phyloP scores from a whole-genome alignment of 2,113 vertebrate genomes.

The Chroicocephalus ridibundus region DNA sequence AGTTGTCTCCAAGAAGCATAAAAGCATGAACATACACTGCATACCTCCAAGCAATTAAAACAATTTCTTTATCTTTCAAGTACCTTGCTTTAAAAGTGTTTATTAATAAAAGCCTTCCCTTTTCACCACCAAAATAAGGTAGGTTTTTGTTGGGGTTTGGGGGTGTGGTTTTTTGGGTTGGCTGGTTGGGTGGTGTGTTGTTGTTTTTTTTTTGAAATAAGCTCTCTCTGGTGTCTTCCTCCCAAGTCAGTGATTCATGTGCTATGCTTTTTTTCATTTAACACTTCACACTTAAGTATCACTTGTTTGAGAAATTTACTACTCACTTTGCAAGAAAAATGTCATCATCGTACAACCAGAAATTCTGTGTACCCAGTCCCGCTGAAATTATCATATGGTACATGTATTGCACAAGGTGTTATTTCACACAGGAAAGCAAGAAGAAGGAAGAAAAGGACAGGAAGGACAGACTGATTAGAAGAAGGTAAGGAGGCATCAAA shows the following conservation, averaged over 20 bases:
- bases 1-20: background rate
- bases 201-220: background rate
- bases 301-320: background rate
- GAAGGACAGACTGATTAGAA: background rate
- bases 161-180: background rate
- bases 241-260: background rate
- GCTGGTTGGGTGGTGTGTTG: background rate
- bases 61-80: background rate
- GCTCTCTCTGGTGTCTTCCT: background rate
- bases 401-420: background rate
- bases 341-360: background rate
- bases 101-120: background rate
- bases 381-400: background rate
- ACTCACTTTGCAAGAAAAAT: background rate
- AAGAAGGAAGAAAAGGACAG: background rate
- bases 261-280: background rate
- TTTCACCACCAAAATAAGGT: background rate
- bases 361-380: background rate
- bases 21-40: background rate
- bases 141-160: background rate
- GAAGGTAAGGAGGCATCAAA: background rate
- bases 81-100: background rate
- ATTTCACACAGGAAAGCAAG: background rate
- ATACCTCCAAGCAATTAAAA: background rate
- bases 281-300: background rate